These are phyloP conservation scores for Heterohyrax brucei DNA, from an alignment of 2,797 vertebrate genomes.

Conservation along the genomic window DNA sequence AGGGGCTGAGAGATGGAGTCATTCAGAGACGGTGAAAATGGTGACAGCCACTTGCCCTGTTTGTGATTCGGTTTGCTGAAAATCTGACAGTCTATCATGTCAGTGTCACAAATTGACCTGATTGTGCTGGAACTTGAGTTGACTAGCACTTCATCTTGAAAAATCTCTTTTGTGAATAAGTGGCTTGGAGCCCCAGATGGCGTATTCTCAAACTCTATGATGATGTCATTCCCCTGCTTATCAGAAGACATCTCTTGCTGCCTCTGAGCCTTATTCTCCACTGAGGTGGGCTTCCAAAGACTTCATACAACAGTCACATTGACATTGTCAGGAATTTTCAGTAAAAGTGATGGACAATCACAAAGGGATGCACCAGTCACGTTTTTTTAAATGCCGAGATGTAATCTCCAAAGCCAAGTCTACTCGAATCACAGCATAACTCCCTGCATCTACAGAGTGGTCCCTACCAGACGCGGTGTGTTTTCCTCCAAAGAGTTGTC, in stretches of 20 bases:
- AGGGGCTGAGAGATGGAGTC: slow-evolving; percentile 1
- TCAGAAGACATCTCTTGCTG: slow-evolving; percentile 58
- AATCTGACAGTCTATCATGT: background rate
- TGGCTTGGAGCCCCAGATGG: background rate
- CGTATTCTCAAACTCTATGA: slow-evolving; percentile 70
- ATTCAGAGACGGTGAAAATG: slow-evolving; percentile 38
- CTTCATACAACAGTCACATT: background rate
- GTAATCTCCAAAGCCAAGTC: background rate
- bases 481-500: background rate
- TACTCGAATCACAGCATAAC: background rate
- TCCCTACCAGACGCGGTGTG: background rate
- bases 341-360: background rate
- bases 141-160: background rate
- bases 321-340: rapidly evolving
- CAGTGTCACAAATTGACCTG: background rate
- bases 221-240: slow-evolving; percentile 47
- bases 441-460: background rate
- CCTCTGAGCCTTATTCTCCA: background rate
- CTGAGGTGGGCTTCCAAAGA: background rate
- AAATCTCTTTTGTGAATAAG: background rate
- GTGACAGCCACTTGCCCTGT: background rate
- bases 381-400: slow-evolving; percentile 24
- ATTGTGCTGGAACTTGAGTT: background rate
- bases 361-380: background rate
- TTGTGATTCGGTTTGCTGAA: background rate